Conservation (phyloP, 1,140 invertebrate species). For the Ridgeia piscesae region DNA sequence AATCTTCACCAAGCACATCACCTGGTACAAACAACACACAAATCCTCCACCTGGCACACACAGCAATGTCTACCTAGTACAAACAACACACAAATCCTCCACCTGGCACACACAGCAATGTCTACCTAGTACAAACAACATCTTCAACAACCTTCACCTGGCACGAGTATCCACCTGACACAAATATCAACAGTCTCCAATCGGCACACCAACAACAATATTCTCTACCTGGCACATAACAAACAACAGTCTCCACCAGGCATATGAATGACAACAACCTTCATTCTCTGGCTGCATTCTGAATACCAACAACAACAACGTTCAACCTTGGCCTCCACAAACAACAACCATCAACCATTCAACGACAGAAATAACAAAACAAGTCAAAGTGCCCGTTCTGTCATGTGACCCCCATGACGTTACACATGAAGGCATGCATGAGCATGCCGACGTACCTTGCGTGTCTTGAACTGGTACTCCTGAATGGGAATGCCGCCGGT, state of each 20-base stretch:
- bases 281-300: background rate
- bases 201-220: no score
- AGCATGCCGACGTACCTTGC: conserved; percentile 9
- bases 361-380: background rate
- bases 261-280: no score
- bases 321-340: background rate
- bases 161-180: no score
- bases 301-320: background rate
- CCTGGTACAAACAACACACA: background rate
- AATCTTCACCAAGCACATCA: background rate
- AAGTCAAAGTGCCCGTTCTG: background rate
- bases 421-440: background rate
- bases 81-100: background rate
- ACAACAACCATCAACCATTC: background rate
- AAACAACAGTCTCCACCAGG: background rate
- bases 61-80: background rate
- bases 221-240: no score
- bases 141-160: no score
- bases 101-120: background rate
- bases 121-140: no score
- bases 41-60: background rate
- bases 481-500: conserved; percentile 28
- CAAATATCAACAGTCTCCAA: no score
- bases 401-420: no score
- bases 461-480: conserved; percentile 26